Percentiles rank a stretch among this genome's conserved stretches.
These are phyloP conservation scores for Yoshiicerus persimilis DNA, from an alignment of 1,140 invertebrate genomes.

Conservation along the genomic window DNA sequence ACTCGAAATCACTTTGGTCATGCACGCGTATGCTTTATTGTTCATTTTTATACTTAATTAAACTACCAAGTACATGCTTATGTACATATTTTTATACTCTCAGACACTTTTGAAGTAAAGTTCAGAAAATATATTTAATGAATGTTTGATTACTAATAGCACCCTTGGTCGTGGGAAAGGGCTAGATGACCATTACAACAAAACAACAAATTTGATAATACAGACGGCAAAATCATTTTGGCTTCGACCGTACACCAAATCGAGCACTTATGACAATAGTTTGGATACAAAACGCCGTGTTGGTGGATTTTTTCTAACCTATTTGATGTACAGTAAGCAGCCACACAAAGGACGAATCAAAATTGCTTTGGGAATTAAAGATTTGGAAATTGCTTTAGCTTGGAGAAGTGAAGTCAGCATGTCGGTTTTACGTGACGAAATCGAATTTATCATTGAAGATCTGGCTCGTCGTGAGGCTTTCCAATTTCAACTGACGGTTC, in stretches of 20 bases:
- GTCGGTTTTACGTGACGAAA: background rate
- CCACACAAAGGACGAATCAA: background rate
- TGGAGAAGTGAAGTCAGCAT: background rate
- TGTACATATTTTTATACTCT: no score
- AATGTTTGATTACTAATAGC: background rate
- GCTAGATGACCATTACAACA: conserved; percentile 5
- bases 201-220: background rate
- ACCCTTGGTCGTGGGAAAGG: conserved; percentile 24
- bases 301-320: conserved; percentile 19
- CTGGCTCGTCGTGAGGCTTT: background rate
- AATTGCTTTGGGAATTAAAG: background rate
- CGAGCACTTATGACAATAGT: background rate
- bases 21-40: background rate
- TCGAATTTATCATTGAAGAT: background rate
- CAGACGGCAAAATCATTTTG: conserved; percentile 17
- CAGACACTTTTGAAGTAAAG: no score
- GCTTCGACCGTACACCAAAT: background rate
- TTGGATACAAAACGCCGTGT: background rate
- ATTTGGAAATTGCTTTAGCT: background rate
- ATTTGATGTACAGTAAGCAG: conserved; percentile 28
- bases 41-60: background rate
- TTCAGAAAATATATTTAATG: no score
- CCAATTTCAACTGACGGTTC: background rate
- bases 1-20: background rate
- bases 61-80: no score